Percentiles rank a stretch among this genome's conserved stretches.
These are phyloP conservation scores for Elysia chlorotica DNA, from an alignment of 1,140 invertebrate species.

Conservation along the genomic window DNA sequence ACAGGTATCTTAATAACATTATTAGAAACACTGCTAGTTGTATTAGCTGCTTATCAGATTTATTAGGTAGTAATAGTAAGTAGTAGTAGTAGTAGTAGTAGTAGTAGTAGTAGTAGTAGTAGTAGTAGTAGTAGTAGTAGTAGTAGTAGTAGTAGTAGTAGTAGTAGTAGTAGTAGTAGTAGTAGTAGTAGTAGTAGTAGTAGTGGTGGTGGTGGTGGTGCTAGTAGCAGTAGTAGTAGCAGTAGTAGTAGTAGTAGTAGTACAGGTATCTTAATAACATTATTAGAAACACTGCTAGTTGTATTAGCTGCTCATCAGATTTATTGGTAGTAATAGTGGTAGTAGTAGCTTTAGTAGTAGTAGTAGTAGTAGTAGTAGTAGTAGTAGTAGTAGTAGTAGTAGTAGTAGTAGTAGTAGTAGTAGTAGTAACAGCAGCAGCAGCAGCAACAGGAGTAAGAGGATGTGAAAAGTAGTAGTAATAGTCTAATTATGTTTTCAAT, in stretches of 20 bases:
- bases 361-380: slow-evolving; percentile 15
- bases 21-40: no score
- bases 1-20: no score
- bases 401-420: slow-evolving; percentile 1
- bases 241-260: no score
- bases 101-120: slow-evolving; percentile 16
- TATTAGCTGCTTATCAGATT: no score
- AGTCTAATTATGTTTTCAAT: no score
- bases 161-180: slow-evolving; percentile 4
- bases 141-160: slow-evolving; percentile 5
- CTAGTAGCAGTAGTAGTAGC: slow-evolving; percentile 8
- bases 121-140: slow-evolving; percentile 3
- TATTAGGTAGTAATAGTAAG: slow-evolving; percentile 4
- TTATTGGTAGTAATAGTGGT: slow-evolving; percentile 9
- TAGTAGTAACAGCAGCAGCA: background rate
- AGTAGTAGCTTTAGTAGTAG: slow-evolving; percentile 16
- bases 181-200: slow-evolving; percentile 1
- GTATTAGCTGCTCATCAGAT: no score
- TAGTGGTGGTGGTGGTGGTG: no score
- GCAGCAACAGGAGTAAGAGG: background rate
- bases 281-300: no score
- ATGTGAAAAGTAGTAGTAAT: slow-evolving; percentile 5
- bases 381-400: slow-evolving; percentile 4
- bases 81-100: slow-evolving; percentile 20
- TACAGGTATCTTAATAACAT: no score